Percentiles rank a stretch among this genome's conserved stretches.
phyloP scores from a whole-genome alignment of 2,113 vertebrate species.

The Plecotus auritus region DNA sequence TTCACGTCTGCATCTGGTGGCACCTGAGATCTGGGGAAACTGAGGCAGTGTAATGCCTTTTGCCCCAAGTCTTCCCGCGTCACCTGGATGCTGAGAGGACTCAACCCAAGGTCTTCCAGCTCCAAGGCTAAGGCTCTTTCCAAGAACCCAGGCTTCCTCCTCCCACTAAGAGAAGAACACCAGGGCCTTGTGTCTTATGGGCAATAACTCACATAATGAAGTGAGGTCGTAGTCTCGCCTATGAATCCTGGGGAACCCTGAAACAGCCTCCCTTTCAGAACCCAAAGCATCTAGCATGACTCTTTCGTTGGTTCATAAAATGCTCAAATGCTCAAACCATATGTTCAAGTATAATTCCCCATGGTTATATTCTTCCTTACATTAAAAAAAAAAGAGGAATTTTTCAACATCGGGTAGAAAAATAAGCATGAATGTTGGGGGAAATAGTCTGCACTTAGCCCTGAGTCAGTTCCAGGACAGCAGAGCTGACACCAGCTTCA shows the following conservation, averaged over 20 bases:
- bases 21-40: background rate
- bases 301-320: constrained; percentile 29
- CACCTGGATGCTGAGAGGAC: background rate
- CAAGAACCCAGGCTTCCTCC: background rate
- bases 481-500: background rate
- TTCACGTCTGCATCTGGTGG: background rate
- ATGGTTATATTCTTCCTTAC: background rate
- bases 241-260: background rate
- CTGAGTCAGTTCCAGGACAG: background rate
- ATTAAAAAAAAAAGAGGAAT: background rate
- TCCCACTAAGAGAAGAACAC: background rate
- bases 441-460: background rate
- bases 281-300: background rate
- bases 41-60: background rate
- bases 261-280: background rate
- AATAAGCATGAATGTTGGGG: background rate
- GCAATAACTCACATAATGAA: background rate
- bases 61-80: background rate
- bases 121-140: background rate
- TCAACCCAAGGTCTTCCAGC: background rate
- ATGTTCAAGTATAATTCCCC: constrained; percentile 6
- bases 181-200: background rate
- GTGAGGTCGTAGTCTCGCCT: background rate
- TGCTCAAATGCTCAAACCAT: background rate
- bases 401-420: background rate